A percentile compares a stretch with the other conserved stretches of the same genome.
These are phyloP conservation scores for Limnodromus scolopaceus DNA, from an alignment of 2,797 vertebrate genomes.

Conservation along the genomic window DNA sequence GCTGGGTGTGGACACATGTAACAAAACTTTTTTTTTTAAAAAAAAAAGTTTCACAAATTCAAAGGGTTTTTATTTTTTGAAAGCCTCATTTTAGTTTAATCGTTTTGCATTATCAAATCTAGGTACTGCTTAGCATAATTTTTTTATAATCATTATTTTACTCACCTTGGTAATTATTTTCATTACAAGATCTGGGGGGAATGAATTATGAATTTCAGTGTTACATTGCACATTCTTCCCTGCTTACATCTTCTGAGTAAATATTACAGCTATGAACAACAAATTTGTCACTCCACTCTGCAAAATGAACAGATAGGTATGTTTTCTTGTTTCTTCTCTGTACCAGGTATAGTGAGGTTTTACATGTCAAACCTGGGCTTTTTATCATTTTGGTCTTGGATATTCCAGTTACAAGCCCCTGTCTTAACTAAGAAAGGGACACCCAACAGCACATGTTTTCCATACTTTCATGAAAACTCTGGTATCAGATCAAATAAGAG, in stretches of 20 bases:
- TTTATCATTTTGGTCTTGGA: background rate
- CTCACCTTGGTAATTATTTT: background rate
- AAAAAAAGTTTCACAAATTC: background rate
- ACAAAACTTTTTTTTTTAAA: background rate
- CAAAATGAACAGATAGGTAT: background rate
- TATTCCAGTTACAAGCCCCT: background rate
- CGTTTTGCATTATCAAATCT: background rate
- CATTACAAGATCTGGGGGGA: background rate
- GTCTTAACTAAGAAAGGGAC: background rate
- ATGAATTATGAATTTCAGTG: background rate
- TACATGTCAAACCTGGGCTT: background rate
- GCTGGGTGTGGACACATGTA: background rate
- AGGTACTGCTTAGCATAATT: background rate
- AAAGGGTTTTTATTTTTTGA: background rate
- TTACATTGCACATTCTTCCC: background rate
- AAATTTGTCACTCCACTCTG: background rate
- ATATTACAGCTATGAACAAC: background rate
- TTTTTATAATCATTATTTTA: background rate
- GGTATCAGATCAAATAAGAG: background rate
- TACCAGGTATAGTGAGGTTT: background rate
- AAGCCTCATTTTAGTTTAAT: background rate
- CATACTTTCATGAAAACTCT: background rate
- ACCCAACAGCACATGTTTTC: background rate
- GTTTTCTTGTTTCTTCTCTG: background rate
- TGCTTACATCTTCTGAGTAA: background rate